Base-by-base conservation (phyloP, 2,888 invertebrate genomes). In the Meghimatium bilineatum region DNA sequence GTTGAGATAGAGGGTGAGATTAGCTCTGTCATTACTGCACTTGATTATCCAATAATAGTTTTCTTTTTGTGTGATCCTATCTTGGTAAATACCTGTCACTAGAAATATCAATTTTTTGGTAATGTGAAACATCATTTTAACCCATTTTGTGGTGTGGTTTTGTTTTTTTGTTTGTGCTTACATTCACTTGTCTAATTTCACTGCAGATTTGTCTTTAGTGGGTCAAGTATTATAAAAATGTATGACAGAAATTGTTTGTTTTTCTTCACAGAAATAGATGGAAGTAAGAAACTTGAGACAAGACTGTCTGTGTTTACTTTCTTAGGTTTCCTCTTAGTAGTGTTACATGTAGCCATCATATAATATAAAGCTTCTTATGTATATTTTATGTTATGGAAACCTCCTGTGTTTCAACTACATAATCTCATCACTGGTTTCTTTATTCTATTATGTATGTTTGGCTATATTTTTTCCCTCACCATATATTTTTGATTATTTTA, bases 231-330 rank as follows among this genome's bases (percentile, higher is more conserved):
- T 14, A 5, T 44, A 1, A 3, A 74, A 52, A 52, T 32, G 38
- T 60, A 38, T 63, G 38, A 49, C 14, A 26, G 49, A 32, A 49
- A n/a, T 32, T 1, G 12, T 44, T 60, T 49, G 52, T 32, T 75
- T 82, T 49, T 49, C 0, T 74, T 66, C 56, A 38, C 66, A 74
- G 75, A 75, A 66, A 29, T 66, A 75, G 23, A 66, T 75, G 75
- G 75, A 63, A 82, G 82, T 74, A 75, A 75, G 66, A 63, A 29
- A 32, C 26, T 75, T 14, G 63, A 34, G 52, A 49, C 26, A 12
- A 52, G 32, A 56, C 10, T 66, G 32, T 69, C 14, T 69, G 36
- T 63, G 14, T 69, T 67, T 79, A 32, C 5, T 44, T 44, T 67
- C 10, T 49, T 79, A 32, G 44, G n/a, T 32, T 44, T 67, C 67